Base-by-base conservation (phyloP, 1,140 invertebrate genomes). In the Polyergus mexicanus region DNA sequence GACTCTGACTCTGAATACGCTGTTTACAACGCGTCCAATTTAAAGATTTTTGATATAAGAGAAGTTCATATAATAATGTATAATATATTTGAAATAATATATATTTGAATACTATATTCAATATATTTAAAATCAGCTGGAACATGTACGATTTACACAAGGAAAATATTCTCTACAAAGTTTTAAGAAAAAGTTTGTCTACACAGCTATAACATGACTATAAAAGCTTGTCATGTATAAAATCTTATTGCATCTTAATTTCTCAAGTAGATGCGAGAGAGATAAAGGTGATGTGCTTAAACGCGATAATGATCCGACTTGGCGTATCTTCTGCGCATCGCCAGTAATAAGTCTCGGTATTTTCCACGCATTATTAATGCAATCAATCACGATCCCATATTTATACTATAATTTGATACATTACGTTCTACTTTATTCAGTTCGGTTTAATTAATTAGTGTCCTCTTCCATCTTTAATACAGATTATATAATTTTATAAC, bases 1-100 rank as follows among this genome's bases (percentile, higher is more conserved):
- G 32, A 71, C n/a, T 41, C 35, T n/a, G 32, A 51, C 54, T 58
- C n/a, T 71, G 65, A 41, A 81, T 81, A 71, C 51, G 65, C 47
- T 54, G 51, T 72, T 71, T 44, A 72, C 51, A 72, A 69, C 51
- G 25, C 22, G 51, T 41, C 38, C 60, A 19, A 44, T 72, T 22
- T n/a, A 35, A 2, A 32, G 25, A 58, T 38, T 54, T 19, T n/a
- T 22, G 16, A 11, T 16, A 7, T 11, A 8, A 41, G 35, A 80
- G 56, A 68, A 10, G 13, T 4, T n/a, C 8, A 16, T 11, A 10
- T 22, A 28, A 44, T 68, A 35, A 38, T 22, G 4, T 22, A 13
- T 41, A 19, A 16, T n/a, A 16, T 16, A 32, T 66, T 44, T 13
- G 32, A 32, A 32, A 32, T 32, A 32, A 32, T 32, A 32, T 32